Evolutionary conservation across 2,797 vertebrate genomes (phyloP), one percentile per base, ranked within the genome.

Genomic region (Yasuhikotakia modesta): DNA sequence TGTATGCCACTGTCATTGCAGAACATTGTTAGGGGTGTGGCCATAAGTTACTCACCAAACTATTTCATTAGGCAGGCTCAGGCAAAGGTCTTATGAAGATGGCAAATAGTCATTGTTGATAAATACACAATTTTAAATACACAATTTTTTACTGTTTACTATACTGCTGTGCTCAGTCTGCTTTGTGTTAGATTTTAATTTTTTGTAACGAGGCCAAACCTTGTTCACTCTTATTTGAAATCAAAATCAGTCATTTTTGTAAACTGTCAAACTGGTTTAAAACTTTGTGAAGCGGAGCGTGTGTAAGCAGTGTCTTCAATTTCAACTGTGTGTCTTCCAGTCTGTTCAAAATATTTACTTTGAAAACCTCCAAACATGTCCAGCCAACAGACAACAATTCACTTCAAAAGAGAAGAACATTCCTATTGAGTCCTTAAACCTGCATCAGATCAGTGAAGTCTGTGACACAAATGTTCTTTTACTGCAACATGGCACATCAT

Each of bases 381-480:
- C 14, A 17, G 24, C 30, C 24, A 60, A 30, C 24, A 2, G 2
- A 60, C 14, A 60, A 17, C 57, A 60, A 60, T 30, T 30, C 8
- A 27, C 57, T 57, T 60, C 57, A 61, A 61, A 61, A 32, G 30
- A 30, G 5, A 14, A 17, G 14, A 61, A 3, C 12, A 16, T 60
- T 60, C 24, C 57, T 14, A 35, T 32, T 16, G 24, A 63, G 16
- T 14, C 1, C 30, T n/a, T 2, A 63, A 35, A 63, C 32, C 27
- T n/a, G 60, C 60, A 63, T 63, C 27, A 32, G 17, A 63, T 63
- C 27, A 63, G 60, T 35, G 27, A 63, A 63, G 30, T 63, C 60
- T 35, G 60, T 19, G 27, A 63, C 30, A 63, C 27, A 63, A 63
- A 63, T 63, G 60, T 63, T 32, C 58, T 61, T 50, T 50, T 50